phyloP scores from a whole-genome alignment of 2,888 invertebrate genomes.

The Magallana nippona region DNA sequence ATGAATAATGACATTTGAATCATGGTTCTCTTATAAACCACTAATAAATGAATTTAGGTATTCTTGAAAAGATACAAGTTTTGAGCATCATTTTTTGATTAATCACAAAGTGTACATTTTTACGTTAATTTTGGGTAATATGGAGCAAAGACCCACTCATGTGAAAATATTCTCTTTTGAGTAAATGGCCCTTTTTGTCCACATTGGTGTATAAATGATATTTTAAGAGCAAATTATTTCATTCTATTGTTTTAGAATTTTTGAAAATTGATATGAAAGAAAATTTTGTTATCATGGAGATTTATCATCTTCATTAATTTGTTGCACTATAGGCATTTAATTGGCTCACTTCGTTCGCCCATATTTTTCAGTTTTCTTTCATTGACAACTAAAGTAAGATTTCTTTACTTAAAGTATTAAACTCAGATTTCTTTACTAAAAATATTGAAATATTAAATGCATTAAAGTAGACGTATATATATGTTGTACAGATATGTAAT shows the following conservation, averaged over 20 bases:
- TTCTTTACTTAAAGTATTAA: too few relatives aligned
- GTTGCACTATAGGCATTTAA: background rate
- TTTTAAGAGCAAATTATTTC: background rate
- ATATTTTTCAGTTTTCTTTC: background rate
- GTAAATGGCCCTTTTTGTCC: background rate
- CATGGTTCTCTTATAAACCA: too few relatives aligned
- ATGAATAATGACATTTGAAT: too few relatives aligned
- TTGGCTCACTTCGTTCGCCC: background rate
- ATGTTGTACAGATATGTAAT: background rate
- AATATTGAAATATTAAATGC: background rate
- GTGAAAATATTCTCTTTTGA: background rate
- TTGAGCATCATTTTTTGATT: background rate
- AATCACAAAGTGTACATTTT: background rate
- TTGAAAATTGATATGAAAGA: background rate
- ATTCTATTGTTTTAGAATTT: background rate
- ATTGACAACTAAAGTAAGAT: too few relatives aligned
- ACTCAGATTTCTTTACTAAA: too few relatives aligned
- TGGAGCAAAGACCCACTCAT: constrained; percentile 10
- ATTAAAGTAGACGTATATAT: background rate
- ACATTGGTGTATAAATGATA: background rate
- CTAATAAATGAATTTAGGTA: background rate
- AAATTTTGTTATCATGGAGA: background rate
- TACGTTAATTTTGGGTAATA: background rate
- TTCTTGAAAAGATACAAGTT: background rate
- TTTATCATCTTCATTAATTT: background rate